Evolutionary conservation across 2,797 vertebrate species (phyloP).

Genomic region (Chrosomus eos): DNA sequence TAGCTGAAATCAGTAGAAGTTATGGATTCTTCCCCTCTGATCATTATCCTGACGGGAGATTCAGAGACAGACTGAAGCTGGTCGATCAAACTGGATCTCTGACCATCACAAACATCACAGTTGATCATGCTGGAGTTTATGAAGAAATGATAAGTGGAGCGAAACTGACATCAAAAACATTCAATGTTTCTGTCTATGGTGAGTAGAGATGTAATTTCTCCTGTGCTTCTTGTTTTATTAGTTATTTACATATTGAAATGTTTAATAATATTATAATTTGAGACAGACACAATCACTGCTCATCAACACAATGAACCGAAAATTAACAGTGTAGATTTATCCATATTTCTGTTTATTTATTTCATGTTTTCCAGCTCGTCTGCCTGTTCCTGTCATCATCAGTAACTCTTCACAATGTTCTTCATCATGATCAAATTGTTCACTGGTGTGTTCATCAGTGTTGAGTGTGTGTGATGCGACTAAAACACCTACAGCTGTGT

Average conservation of each 20-base stretch:
- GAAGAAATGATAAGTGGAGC: accelerated
- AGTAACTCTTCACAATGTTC: too few species aligned
- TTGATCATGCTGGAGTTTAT: too few species aligned
- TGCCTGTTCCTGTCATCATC: background rate
- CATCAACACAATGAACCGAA: background rate
- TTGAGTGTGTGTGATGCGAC: too few species aligned
- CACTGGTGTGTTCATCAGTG: too few species aligned
- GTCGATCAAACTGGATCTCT: too few species aligned
- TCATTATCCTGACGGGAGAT: too few species aligned
- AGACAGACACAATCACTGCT: background rate
- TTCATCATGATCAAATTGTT: too few species aligned
- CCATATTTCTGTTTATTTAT: background rate
- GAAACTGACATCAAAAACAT: too few species aligned
- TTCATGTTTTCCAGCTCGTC: background rate
- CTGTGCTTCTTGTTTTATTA: background rate
- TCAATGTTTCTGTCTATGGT: background rate
- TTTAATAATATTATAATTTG: background rate
- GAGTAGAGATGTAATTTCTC: background rate
- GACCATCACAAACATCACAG: too few species aligned
- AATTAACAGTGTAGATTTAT: background rate
- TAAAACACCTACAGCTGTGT: too few species aligned
- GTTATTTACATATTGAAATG: background rate
- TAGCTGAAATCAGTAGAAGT: background rate
- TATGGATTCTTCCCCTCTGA: too few species aligned
- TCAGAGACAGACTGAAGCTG: too few species aligned